A percentile compares a stretch with the other conserved stretches of the same genome.
These are phyloP conservation scores for Sterrhoptilus dennistouni DNA, from an alignment of 2,113 vertebrate species.

Conservation along the genomic window DNA sequence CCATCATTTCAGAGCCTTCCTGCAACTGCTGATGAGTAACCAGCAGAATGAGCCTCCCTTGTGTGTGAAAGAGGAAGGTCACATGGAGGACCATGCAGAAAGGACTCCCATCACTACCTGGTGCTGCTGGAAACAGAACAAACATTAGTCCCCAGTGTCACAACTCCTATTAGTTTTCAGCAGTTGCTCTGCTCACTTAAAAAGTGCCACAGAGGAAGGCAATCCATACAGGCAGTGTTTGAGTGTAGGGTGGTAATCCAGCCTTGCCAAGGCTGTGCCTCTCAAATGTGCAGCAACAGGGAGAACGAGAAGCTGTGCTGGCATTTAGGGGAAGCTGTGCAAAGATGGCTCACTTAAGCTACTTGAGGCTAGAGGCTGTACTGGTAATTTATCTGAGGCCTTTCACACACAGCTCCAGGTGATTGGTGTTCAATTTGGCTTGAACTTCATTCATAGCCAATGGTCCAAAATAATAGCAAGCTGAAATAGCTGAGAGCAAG, in stretches of 20 bases:
- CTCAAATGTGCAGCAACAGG: background rate
- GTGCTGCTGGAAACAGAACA: rapidly evolving
- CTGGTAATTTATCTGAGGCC: background rate
- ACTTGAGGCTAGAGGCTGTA: background rate
- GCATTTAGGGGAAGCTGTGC: background rate
- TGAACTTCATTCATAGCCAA: slow-evolving; percentile 5
- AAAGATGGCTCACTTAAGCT: background rate
- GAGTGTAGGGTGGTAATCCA: background rate
- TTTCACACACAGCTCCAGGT: background rate
- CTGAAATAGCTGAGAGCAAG: background rate
- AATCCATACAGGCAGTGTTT: background rate
- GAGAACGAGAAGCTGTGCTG: background rate
- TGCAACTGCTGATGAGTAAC: background rate
- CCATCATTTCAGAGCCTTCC: background rate
- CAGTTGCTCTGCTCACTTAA: background rate
- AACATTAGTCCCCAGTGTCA: background rate
- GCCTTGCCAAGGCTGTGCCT: background rate
- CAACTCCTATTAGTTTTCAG: background rate
- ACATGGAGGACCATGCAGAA: background rate
- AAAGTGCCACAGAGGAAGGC: background rate
- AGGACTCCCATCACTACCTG: rapidly evolving
- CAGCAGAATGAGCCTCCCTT: background rate
- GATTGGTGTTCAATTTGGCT: slow-evolving; percentile 19
- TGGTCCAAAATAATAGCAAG: slow-evolving; percentile 33
- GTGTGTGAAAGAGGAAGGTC: background rate